A percentile compares a stretch with the other conserved stretches of the same genome.
These are phyloP conservation scores for Calephelis virginiensis DNA, from an alignment of 1,140 invertebrate genomes.

Conservation along the genomic window DNA sequence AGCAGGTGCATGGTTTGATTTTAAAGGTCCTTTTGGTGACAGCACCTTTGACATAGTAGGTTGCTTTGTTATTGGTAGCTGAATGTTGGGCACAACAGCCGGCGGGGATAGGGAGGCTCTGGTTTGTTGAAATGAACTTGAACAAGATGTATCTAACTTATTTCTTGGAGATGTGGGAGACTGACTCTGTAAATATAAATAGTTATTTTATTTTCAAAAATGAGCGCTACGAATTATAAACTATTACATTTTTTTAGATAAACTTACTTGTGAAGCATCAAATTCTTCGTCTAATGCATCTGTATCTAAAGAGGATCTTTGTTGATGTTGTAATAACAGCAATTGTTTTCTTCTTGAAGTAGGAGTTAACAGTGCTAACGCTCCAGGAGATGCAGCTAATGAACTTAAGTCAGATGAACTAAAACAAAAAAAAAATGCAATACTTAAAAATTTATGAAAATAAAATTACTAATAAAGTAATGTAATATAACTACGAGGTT, in stretches of 20 bases:
- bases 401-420: constrained; percentile 81
- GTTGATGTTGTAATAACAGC: constrained; percentile 87
- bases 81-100: constrained; percentile 63
- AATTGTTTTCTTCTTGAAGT: constrained; percentile 87
- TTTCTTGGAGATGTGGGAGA: constrained; percentile 75
- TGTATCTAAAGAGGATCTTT: constrained; percentile 90
- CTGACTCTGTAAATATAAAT: constrained; percentile 58
- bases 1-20: constrained; percentile 67
- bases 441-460: no score
- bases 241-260: constrained; percentile 8
- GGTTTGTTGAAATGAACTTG: constrained; percentile 49
- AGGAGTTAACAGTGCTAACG: constrained; percentile 83
- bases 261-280: constrained; percentile 74
- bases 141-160: constrained; percentile 68
- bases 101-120: constrained; percentile 63
- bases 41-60: constrained; percentile 64
- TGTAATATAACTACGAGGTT: no score
- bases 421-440: constrained; percentile 16
- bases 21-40: constrained; percentile 51
- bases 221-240: not conserved
- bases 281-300: constrained; percentile 88
- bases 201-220: constrained; percentile 15
- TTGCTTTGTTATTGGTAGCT: constrained; percentile 72
- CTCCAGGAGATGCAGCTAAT: constrained; percentile 76
- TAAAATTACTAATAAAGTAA: no score